Conservation (phyloP, 1,140 invertebrate species). For the Drosophila punjabiensis region DNA sequence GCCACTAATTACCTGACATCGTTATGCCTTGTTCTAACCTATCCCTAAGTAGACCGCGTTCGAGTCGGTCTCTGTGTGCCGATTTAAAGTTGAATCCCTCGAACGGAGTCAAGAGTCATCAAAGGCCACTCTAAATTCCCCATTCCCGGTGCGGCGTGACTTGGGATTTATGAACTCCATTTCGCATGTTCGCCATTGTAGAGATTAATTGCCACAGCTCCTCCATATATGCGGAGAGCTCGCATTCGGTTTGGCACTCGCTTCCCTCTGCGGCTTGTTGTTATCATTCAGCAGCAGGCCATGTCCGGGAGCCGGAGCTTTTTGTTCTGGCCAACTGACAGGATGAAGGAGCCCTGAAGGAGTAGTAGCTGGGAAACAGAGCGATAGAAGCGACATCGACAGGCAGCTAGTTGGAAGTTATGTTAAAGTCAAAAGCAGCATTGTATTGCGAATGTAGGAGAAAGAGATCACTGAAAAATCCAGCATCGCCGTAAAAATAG, state of each 20-base stretch:
- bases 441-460: background rate
- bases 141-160: conserved; percentile 57
- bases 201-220: conserved; percentile 79
- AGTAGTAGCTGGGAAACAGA: conserved; percentile 23
- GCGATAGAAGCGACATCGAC: conserved; percentile 62
- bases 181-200: conserved; percentile 78
- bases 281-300: conserved; percentile 80
- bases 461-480: background rate
- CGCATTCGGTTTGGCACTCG: conserved; percentile 19
- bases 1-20: conserved; percentile 14
- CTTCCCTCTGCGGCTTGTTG: conserved; percentile 66
- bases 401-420: conserved; percentile 35
- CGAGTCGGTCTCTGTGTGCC: background rate
- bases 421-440: conserved; percentile 41
- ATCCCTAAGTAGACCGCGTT: conserved; percentile 12
- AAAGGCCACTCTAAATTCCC: conserved; percentile 24
- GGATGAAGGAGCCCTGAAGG: conserved; percentile 20
- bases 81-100: conserved; percentile 53
- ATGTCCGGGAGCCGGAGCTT: conserved; percentile 55
- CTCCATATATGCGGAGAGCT: conserved; percentile 11
- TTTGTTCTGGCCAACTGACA: conserved; percentile 46
- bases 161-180: conserved; percentile 81
- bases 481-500: background rate
- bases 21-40: background rate
- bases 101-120: conserved; percentile 15